A percentile compares a stretch with the other conserved stretches of the same genome.
phyloP scores from a whole-genome alignment of 2,113 vertebrate genomes.

The Bambusicola thoracicus region DNA sequence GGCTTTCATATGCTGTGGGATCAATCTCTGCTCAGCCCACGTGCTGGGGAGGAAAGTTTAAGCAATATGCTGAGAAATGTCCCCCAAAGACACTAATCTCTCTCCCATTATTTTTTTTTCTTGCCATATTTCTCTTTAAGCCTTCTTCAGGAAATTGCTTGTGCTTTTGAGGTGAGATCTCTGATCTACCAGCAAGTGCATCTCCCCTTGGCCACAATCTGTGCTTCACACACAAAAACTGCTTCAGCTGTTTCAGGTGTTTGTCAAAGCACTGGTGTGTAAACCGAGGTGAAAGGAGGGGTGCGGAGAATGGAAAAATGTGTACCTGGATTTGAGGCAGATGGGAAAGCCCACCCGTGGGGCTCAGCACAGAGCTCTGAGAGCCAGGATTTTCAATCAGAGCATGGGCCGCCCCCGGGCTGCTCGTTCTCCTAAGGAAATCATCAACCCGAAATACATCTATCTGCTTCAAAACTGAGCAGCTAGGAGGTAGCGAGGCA shows the following conservation, averaged over 20 bases:
- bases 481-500: background rate
- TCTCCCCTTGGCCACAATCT: background rate
- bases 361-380: background rate
- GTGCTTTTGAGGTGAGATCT: constrained; percentile 21
- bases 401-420: background rate
- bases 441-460: background rate
- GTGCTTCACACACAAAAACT: background rate
- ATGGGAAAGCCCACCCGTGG: background rate
- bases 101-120: background rate
- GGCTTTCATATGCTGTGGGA: constrained; percentile 26
- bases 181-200: background rate
- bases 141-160: constrained; percentile 47
- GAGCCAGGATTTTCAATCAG: background rate
- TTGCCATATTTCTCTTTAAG: constrained; percentile 6
- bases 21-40: constrained; percentile 47
- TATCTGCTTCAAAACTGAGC: background rate
- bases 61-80: constrained; percentile 41
- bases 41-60: constrained; percentile 6
- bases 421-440: background rate
- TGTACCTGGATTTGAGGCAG: background rate
- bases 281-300: background rate
- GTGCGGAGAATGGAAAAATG: background rate
- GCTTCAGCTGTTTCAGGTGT: background rate
- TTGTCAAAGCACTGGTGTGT: background rate
- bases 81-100: constrained; percentile 29